Evolutionary conservation across 2,888 invertebrate genomes (phyloP), one percentile per base, ranked within the genome.

Genomic region (Chorisops tibialis): DNA sequence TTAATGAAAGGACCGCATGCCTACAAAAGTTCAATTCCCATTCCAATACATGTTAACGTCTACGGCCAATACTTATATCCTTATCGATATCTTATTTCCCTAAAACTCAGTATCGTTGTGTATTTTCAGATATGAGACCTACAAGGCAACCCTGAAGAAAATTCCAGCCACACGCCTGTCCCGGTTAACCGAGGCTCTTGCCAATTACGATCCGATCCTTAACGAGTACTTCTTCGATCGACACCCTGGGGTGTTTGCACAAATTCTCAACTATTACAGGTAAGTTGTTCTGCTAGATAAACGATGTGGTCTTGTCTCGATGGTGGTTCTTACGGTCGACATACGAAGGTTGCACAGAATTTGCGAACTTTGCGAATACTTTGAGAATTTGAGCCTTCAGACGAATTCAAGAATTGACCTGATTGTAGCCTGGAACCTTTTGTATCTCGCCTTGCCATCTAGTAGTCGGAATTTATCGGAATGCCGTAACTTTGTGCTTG

Each of bases 141-240:
- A 88, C 79, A 88, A 87, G 77, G 87, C 87, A 19, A 91, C 92
- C 41, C 81, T 93, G 68, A 93, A 92, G 81, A 93, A 93, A 80
- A 93, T 93, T 71, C 92, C 93, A 16, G 93, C 93, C 69, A 93
- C 93, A 7, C 79, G 93, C 58, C 81, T 93, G 63, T 91, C 91
- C 24, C 82, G 92, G 63, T 81, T 93, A 68, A 90, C 89, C 12
- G 92, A 93, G 73, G 91, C 90, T 6, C 81, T 92, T 68, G 91
- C 91, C 69, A 93, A 93, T 79, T 93, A 93, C 79, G 93, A 93
- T 79, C 91, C 91, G 3, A 86, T 92, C 51, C 83, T 92, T 69
- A 92, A 93, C 78, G 93, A 93, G 78, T 93, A 91, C 79, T 91
- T 90, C 80, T 93, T 93, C 76, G 91, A 89, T 78, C 79, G 90